Evolutionary conservation across 2,888 invertebrate genomes (phyloP).

Genomic region (Diadromus collaris): DNA sequence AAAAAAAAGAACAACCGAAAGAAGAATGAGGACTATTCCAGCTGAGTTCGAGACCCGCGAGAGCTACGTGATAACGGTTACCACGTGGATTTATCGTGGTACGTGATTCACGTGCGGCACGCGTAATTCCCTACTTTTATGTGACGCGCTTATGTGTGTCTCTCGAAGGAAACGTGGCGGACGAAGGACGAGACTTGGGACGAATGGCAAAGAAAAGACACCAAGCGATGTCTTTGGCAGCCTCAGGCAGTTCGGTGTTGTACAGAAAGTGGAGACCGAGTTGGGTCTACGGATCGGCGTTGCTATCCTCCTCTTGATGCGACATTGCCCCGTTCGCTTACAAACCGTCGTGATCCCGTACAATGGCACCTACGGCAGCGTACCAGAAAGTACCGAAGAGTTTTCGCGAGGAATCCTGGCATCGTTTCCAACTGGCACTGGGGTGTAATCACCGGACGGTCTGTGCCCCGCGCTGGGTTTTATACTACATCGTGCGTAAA

Average conservation of each 20-base stretch:
- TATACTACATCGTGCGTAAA: constrained; percentile 53
- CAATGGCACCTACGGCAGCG: neutral
- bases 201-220: neutral
- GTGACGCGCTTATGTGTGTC: constrained; percentile 42
- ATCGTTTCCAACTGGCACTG: constrained; percentile 73
- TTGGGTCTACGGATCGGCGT: neutral
- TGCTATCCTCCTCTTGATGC: neutral
- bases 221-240: constrained; percentile 15
- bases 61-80: constrained; percentile 46
- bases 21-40: constrained; percentile 18
- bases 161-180: neutral
- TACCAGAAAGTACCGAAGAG: constrained; percentile 26
- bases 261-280: constrained; percentile 1
- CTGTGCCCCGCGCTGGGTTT: constrained; percentile 62
- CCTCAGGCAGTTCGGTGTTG: constrained; percentile 1
- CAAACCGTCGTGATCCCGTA: constrained; percentile 12
- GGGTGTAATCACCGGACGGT: constrained; percentile 70
- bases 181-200: neutral
- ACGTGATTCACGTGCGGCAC: constrained; percentile 46
- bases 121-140: constrained; percentile 70
- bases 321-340: constrained; percentile 8
- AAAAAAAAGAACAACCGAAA: neutral
- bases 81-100: constrained; percentile 33
- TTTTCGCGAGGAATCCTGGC: constrained; percentile 69
- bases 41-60: constrained; percentile 20